Conservation (phyloP, 2,113 vertebrate genomes). For the Spilogale gracilis region DNA sequence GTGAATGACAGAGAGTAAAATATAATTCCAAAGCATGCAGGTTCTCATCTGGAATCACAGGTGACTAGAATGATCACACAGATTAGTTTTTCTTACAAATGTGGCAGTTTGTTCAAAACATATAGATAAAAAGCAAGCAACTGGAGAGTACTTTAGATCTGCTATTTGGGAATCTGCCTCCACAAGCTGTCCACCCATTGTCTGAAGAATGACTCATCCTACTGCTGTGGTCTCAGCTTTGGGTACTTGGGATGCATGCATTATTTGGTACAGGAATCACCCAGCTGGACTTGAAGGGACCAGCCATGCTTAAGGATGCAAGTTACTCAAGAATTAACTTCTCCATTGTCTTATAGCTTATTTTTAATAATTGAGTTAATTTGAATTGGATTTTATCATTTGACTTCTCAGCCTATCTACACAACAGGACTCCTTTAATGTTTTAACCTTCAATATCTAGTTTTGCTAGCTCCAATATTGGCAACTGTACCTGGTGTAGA, state of each 20-base stretch:
- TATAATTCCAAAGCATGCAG: background rate
- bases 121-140: background rate
- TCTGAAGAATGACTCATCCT: background rate
- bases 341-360: background rate
- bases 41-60: background rate
- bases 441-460: background rate
- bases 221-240: background rate
- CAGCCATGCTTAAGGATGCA: background rate
- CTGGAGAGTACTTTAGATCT: background rate
- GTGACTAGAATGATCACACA: background rate
- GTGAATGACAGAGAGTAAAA: background rate
- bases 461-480: background rate
- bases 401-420: background rate
- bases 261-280: background rate
- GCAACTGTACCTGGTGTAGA: background rate
- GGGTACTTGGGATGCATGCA: background rate
- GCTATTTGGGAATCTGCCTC: background rate
- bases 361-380: background rate
- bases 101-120: background rate
- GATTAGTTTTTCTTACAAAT: background rate
- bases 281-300: background rate
- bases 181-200: background rate
- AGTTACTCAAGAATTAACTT: background rate
- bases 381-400: background rate
- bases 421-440: background rate